Conservation (phyloP, 2,888 invertebrate species). For the Malacosoma neustria region DNA sequence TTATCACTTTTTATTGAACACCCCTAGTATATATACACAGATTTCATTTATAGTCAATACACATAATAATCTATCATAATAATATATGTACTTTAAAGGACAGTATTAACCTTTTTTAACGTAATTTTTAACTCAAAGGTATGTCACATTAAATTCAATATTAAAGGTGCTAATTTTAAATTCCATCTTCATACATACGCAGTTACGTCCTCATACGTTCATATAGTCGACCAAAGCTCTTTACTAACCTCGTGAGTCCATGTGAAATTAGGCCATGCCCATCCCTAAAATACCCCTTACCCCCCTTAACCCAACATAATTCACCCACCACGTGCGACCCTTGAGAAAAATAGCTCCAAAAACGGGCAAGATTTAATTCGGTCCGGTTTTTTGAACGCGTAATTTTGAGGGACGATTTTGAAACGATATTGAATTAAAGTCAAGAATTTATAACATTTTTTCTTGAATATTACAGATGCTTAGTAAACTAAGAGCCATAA, state of each 20-base stretch:
- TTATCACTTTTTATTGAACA: too few species aligned
- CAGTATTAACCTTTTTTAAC: background rate
- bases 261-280: constrained; percentile 61
- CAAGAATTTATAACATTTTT: too few species aligned
- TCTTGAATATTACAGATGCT: too few species aligned
- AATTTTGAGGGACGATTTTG: constrained; percentile 20
- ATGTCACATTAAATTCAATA: background rate
- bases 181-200: background rate
- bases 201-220: constrained; percentile 18
- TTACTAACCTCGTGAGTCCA: constrained; percentile 44
- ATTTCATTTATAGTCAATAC: too few species aligned
- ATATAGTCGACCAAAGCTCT: constrained; percentile 35
- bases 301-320: constrained; percentile 30
- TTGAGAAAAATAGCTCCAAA: constrained; percentile 72
- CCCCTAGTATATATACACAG: too few species aligned
- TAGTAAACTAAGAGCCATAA: too few species aligned
- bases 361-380: constrained; percentile 63
- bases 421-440: constrained; percentile 10
- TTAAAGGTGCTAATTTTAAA: background rate
- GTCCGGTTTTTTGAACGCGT: constrained; percentile 30
- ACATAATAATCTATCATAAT: too few species aligned
- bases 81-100: too few species aligned
- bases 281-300: constrained; percentile 19
- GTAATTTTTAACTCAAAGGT: background rate
- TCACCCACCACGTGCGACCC: constrained; percentile 50